Conservation (phyloP, 2,113 vertebrate species). For the Probosciger aterrimus region DNA sequence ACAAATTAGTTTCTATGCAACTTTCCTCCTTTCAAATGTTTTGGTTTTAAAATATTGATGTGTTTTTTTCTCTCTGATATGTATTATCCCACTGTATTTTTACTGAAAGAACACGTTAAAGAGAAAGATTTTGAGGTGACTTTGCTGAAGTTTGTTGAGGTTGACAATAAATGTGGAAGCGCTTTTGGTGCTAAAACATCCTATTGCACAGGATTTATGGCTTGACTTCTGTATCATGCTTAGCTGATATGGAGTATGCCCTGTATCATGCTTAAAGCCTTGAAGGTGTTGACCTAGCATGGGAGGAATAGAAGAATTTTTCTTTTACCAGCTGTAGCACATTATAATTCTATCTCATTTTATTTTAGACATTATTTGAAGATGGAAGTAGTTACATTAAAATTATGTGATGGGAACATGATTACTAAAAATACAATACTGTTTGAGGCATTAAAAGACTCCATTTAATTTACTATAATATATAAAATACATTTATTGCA, state of each 20-base stretch:
- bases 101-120: conserved; percentile 21
- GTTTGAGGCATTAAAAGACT: conserved; percentile 19
- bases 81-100: conserved; percentile 27
- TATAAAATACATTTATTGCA: conserved; percentile 15
- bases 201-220: conserved; percentile 61
- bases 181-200: conserved; percentile 30
- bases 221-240: conserved; percentile 67
- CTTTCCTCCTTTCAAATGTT: conserved; percentile 62
- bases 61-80: conserved; percentile 57
- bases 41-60: conserved; percentile 64
- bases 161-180: conserved; percentile 25
- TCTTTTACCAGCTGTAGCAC: conserved; percentile 52
- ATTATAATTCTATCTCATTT: conserved; percentile 65
- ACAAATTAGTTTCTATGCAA: conserved; percentile 73
- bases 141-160: background rate
- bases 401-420: conserved; percentile 29
- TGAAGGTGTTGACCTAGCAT: conserved; percentile 13
- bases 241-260: background rate
- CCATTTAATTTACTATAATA: conserved; percentile 3
- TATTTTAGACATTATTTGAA: conserved; percentile 68
- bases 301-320: conserved; percentile 9
- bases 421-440: conserved; percentile 51
- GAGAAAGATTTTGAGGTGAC: conserved; percentile 41
- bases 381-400: conserved; percentile 57
- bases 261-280: background rate